Evolutionary conservation across 2,888 invertebrate genomes (phyloP).

Genomic region (Plagodis dolabraria): DNA sequence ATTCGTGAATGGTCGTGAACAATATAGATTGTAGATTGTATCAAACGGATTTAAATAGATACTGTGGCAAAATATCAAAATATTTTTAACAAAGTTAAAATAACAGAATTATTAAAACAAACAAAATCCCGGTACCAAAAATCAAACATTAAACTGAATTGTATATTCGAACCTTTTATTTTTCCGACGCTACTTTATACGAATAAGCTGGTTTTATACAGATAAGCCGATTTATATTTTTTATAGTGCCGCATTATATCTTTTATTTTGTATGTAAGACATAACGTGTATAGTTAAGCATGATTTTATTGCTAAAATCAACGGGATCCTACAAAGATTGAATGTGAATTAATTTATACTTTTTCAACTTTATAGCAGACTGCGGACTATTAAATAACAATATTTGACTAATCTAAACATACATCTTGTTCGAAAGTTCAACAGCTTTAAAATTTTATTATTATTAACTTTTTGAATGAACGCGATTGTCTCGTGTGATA

Average conservation of each 20-base stretch:
- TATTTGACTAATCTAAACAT: slow-evolving; percentile 51
- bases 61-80: no score
- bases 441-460: slow-evolving; percentile 39
- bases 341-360: slow-evolving; percentile 57
- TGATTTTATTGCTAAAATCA: slow-evolving; percentile 65
- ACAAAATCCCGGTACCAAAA: background rate
- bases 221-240: slow-evolving; percentile 83
- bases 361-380: slow-evolving; percentile 45
- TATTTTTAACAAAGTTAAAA: no score
- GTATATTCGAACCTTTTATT: slow-evolving; percentile 18
- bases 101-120: no score
- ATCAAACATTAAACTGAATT: background rate
- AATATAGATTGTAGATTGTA: no score
- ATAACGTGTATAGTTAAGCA: slow-evolving; percentile 60
- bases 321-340: slow-evolving; percentile 56
- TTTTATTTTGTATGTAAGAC: slow-evolving; percentile 70
- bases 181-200: slow-evolving; percentile 65
- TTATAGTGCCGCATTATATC: slow-evolving; percentile 74
- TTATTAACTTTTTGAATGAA: slow-evolving; percentile 32
- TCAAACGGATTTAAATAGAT: no score
- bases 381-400: slow-evolving; percentile 52
- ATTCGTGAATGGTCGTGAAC: no score
- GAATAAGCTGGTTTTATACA: slow-evolving; percentile 81
- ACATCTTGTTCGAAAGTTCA: slow-evolving; percentile 48
- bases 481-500: slow-evolving; percentile 31